A percentile compares a stretch with the other conserved stretches of the same genome.
Evolutionary conservation across 2,888 invertebrate genomes (phyloP).

Genomic region (Tachina lurida): DNA sequence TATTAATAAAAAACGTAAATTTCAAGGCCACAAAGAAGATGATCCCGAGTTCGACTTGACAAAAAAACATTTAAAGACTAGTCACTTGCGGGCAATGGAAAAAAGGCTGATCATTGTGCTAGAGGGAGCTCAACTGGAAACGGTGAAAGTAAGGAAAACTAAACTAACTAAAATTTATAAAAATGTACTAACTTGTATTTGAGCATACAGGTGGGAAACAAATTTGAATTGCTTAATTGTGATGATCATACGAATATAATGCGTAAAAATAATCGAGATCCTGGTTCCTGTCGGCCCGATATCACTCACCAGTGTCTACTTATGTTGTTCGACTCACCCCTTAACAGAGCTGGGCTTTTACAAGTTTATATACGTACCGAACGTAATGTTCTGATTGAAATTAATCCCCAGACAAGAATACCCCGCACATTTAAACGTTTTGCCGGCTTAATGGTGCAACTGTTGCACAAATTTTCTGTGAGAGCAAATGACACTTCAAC

Average conservation of each 20-base stretch:
- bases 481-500: conserved; percentile 94
- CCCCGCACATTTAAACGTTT: conserved; percentile 98
- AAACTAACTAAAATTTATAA: not conserved
- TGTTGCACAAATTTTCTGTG: conserved; percentile 96
- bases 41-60: conserved; percentile 91
- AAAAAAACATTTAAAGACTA: conserved; percentile 90
- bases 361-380: conserved; percentile 97
- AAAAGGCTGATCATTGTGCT: conserved; percentile 96
- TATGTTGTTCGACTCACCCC: conserved; percentile 98
- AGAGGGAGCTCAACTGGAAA: conserved; percentile 97
- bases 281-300: conserved; percentile 96
- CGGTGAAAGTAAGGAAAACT: conserved; percentile 90
- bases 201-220: conserved; percentile 88
- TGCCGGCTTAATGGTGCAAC: conserved; percentile 98
- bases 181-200: not conserved
- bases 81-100: conserved; percentile 91
- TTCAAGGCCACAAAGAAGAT: conserved; percentile 83
- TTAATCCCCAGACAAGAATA: conserved; percentile 98
- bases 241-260: conserved; percentile 95
- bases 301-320: conserved; percentile 98
- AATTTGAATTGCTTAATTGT: conserved; percentile 95
- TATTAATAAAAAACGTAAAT: conserved; percentile 80
- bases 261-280: conserved; percentile 93
- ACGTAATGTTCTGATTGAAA: conserved; percentile 96
- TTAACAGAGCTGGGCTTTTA: conserved; percentile 97